Percentiles rank a stretch among this genome's conserved stretches.
Conservation (phyloP, 2,113 vertebrate genomes). For the Myiopsitta monachus region DNA sequence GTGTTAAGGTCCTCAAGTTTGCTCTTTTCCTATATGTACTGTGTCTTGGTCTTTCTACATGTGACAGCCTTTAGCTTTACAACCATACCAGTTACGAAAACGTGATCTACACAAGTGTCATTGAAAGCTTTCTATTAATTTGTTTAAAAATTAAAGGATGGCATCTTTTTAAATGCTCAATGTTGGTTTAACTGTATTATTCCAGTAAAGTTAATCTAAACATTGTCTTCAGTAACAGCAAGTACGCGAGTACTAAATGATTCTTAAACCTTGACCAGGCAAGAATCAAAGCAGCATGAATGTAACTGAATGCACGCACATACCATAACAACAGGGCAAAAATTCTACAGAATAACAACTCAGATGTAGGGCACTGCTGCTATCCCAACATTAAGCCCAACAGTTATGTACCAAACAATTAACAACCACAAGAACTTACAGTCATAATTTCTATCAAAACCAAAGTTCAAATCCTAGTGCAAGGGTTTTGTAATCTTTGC, state of each 20-base stretch:
- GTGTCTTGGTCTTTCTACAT: background rate
- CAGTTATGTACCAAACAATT: background rate
- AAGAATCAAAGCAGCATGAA: background rate
- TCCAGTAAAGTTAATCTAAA: background rate
- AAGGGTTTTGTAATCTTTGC: background rate
- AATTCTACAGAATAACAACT: background rate
- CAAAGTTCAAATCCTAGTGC: background rate
- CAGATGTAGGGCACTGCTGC: background rate
- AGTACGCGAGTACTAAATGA: fast-evolving
- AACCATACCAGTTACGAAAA: background rate
- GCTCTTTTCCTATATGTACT: background rate
- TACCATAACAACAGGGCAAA: background rate
- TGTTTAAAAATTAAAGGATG: background rate
- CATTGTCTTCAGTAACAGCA: background rate
- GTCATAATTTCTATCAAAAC: background rate
- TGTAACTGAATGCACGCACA: background rate
- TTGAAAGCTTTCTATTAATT: background rate
- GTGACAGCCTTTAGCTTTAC: background rate
- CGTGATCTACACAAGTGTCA: background rate
- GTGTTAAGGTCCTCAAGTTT: background rate
- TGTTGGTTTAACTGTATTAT: background rate
- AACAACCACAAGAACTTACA: background rate
- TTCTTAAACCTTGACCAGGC: background rate
- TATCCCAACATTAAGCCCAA: background rate
- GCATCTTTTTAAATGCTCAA: background rate